Evolutionary conservation across 92 coral and sea anemone species (phyloP).

Genomic region (Blastomussa wellsi): DNA sequence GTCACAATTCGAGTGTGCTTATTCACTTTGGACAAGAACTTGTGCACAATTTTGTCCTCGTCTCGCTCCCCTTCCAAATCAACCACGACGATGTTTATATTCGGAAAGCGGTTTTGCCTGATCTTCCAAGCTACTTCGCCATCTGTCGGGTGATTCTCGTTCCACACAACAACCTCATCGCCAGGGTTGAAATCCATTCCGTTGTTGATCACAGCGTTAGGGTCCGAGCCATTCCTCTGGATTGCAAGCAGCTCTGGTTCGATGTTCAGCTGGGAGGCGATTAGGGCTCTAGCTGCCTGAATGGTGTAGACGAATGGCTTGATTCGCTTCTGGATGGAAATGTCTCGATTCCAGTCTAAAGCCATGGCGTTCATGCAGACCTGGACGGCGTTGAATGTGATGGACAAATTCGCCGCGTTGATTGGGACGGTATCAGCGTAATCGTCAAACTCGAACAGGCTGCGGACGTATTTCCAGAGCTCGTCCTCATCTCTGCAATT

Average conservation of each 20-base stretch:
- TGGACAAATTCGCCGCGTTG: slow-evolving; percentile 68
- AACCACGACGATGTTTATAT: slow-evolving; percentile 35
- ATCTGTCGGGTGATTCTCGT: slow-evolving; percentile 65
- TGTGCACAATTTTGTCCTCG: slow-evolving; percentile 37
- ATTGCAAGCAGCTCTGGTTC: slow-evolving; percentile 41
- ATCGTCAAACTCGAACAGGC: slow-evolving; percentile 52
- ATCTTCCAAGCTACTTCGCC: slow-evolving; percentile 54
- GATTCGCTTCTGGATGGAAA: slow-evolving; percentile 71
- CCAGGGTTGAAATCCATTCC: slow-evolving; percentile 48
- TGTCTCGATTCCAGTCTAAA: slow-evolving; percentile 63
- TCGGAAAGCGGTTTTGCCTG: slow-evolving; percentile 50
- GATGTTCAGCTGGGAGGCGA: slow-evolving; percentile 64
- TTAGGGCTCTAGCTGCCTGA: slow-evolving; percentile 44
- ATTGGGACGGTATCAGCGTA: slow-evolving; percentile 67
- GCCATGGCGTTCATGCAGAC: slow-evolving; percentile 44
- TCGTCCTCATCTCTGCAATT: slow-evolving; percentile 30
- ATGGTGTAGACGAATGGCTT: slow-evolving; percentile 52
- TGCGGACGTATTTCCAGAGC: slow-evolving; percentile 48
- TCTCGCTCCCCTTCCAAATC: slow-evolving; percentile 43
- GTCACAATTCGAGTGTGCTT: slow-evolving; percentile 52
- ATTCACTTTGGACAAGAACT: slow-evolving; percentile 43
- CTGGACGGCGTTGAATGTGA: slow-evolving; percentile 46
- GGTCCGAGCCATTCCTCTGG: slow-evolving; percentile 59
- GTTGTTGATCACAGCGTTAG: slow-evolving; percentile 59
- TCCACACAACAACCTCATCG: slow-evolving; percentile 66